phyloP scores from a whole-genome alignment of 2,113 vertebrate genomes.

The Theropithecus gelada region DNA sequence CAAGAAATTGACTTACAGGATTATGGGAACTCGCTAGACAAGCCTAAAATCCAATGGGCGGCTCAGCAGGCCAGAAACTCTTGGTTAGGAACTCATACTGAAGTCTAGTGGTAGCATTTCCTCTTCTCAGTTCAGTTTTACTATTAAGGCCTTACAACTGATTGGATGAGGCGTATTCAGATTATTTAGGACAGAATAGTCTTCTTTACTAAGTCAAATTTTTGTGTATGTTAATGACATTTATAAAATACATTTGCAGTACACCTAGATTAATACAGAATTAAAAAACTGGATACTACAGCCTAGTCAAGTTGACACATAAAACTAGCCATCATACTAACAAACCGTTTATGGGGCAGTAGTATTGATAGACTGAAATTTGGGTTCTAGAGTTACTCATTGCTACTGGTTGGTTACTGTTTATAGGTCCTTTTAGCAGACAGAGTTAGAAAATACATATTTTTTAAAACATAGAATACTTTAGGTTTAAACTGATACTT shows the following conservation, averaged over 20 bases:
- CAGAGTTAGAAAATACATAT: background rate
- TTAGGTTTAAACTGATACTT: background rate
- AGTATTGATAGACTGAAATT: background rate
- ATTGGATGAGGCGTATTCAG: background rate
- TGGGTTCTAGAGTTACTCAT: background rate
- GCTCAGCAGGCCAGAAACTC: background rate
- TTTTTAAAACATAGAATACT: background rate
- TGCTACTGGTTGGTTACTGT: background rate
- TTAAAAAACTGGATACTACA: background rate
- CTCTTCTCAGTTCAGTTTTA: background rate
- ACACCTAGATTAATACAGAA: background rate
- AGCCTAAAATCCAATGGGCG: background rate
- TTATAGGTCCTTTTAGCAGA: background rate
- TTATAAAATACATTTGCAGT: background rate
- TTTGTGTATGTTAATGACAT: background rate
- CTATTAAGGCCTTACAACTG: background rate
- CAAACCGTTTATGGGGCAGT: background rate
- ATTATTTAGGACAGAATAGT: background rate
- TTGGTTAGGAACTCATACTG: background rate
- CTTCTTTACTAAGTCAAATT: background rate
- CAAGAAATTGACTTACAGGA: background rate
- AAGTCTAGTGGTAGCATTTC: background rate
- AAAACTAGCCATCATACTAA: background rate
- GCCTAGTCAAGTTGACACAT: background rate
- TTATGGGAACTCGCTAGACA: background rate